Conservation (phyloP, 2,888 invertebrate genomes). For the Diplazon laetatorius region DNA sequence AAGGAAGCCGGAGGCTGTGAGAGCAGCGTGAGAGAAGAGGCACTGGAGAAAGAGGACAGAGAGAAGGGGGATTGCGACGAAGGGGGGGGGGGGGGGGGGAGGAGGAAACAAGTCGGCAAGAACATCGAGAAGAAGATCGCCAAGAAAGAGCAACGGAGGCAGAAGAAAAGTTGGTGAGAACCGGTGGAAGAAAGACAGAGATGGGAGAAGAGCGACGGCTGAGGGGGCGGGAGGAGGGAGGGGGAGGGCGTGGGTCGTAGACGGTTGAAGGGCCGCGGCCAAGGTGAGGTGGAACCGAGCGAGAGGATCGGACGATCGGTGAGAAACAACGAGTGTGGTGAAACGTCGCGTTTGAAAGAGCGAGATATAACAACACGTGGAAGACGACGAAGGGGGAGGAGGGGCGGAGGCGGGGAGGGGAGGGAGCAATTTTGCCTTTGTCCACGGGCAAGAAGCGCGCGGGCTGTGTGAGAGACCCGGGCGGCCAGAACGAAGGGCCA, state of each 20-base stretch:
- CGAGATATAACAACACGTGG: slow-evolving; percentile 46
- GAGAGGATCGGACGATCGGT: too few species aligned
- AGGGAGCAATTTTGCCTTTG: slow-evolving; percentile 74
- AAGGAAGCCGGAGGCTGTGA: slow-evolving; percentile 56
- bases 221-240: slow-evolving; percentile 69
- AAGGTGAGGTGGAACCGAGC: slow-evolving; percentile 78
- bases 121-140: slow-evolving; percentile 51
- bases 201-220: slow-evolving; percentile 59
- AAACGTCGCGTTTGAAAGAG: slow-evolving; percentile 48
- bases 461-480: too few species aligned
- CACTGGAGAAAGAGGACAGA: not conserved
- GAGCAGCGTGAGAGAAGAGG: slow-evolving; percentile 3
- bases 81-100: slow-evolving; percentile 60
- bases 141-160: slow-evolving; percentile 44
- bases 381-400: slow-evolving; percentile 48
- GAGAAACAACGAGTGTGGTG: slow-evolving; percentile 32
- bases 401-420: slow-evolving; percentile 61
- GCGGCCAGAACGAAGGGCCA: slow-evolving; percentile 55
- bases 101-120: slow-evolving; percentile 41
- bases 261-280: slow-evolving; percentile 83
- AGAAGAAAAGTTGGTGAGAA: slow-evolving; percentile 51
- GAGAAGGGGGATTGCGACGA: slow-evolving; percentile 63
- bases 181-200: slow-evolving; percentile 37
- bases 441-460: too few species aligned
- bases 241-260: slow-evolving; percentile 79